These are phyloP conservation scores for Prietella phreatophila DNA, from an alignment of 2,113 vertebrate genomes.

Conservation along the genomic window DNA sequence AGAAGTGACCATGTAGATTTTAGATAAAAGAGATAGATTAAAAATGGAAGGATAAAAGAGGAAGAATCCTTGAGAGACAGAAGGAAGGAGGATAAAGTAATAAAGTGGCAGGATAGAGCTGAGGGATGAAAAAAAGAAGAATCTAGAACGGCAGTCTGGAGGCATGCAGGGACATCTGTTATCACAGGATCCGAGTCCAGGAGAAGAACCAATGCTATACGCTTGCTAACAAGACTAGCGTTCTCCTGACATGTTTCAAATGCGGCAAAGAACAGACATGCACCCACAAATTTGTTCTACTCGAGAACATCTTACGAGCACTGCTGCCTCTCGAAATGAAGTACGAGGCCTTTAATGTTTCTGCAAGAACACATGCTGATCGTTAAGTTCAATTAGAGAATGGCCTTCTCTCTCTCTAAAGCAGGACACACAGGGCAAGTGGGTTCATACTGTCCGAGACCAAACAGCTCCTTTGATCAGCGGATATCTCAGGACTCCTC, in stretches of 20 bases:
- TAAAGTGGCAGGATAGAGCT: slow-evolving; percentile 31
- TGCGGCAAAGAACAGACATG: not conserved
- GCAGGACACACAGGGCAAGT: not conserved
- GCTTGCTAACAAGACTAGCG: slow-evolving; percentile 1
- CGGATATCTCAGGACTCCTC: not conserved
- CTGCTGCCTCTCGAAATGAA: not conserved
- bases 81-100: slow-evolving; percentile 25
- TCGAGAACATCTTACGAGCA: not conserved
- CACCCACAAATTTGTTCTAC: not conserved
- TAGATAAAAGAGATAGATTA: not conserved
- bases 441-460: not conserved
- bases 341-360: not conserved
- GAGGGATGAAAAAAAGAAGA: slow-evolving; percentile 27
- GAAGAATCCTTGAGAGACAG: not conserved
- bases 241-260: not conserved
- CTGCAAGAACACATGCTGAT: not conserved
- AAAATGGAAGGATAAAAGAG: not conserved
- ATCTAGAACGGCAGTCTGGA: slow-evolving; percentile 24
- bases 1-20: not conserved
- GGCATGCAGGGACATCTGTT: slow-evolving; percentile 48
- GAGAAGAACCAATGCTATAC: slow-evolving; percentile 10
- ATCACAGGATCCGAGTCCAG: slow-evolving; percentile 36
- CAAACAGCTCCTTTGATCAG: not conserved
- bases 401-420: not conserved
- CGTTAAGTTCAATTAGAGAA: not conserved